Evolutionary conservation across 2,888 invertebrate genomes (phyloP).

Genomic region (Ariolimax columbianus): DNA sequence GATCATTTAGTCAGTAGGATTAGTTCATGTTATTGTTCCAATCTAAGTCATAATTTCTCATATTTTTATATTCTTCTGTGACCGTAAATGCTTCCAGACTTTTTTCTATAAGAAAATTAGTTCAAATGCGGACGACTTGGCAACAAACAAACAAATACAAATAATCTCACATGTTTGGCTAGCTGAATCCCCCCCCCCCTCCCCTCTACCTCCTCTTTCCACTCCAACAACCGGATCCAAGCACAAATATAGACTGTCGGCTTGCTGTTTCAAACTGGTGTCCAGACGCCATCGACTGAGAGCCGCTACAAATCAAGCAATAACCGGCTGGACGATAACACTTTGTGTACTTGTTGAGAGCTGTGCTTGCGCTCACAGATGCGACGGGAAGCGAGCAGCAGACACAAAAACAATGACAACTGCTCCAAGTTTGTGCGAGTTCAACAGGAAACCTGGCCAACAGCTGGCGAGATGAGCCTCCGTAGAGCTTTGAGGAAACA

Average conservation of each 20-base stretch:
- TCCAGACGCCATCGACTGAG: neutral
- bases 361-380: neutral
- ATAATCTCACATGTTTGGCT: too few species aligned
- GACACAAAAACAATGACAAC: neutral
- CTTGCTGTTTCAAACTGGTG: neutral
- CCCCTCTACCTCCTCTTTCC: too few species aligned
- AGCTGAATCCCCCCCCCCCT: too few species aligned
- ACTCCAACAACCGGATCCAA: too few species aligned
- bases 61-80: too few species aligned
- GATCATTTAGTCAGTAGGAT: too few species aligned
- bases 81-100: too few species aligned
- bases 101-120: too few species aligned
- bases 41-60: too few species aligned
- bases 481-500: neutral
- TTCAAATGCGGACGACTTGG: too few species aligned
- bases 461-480: neutral
- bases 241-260: neutral
- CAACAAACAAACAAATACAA: too few species aligned
- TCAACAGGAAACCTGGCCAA: neutral
- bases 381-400: neutral
- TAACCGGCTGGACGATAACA: neutral
- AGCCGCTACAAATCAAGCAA: neutral
- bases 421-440: neutral
- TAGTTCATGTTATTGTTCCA: too few species aligned
- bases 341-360: neutral